Evolutionary conservation across 37 sponge, comb jelly and placozoan species (phyloP).

Genomic region (Bolinopsis microptera): DNA sequence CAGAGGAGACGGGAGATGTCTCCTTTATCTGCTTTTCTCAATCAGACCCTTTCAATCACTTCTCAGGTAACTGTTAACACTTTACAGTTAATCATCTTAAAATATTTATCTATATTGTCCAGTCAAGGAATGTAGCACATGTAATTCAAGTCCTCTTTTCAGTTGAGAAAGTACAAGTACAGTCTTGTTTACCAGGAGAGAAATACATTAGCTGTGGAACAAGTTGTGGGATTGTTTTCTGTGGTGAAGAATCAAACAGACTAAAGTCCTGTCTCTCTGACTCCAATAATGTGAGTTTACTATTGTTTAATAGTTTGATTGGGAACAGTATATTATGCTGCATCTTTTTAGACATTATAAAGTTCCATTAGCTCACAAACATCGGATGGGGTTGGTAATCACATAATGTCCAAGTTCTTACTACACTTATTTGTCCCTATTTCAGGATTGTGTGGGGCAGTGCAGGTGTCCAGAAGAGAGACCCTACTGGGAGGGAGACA

Average conservation of each 20-base stretch:
- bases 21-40: not conserved
- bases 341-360: too few relatives aligned
- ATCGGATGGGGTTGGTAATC: too few relatives aligned
- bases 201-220: not conserved
- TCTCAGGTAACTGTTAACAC: not conserved
- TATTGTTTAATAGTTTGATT: too few relatives aligned
- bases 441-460: not conserved
- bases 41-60: not conserved
- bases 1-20: not conserved
- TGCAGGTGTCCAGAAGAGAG: not conserved
- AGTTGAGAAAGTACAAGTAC: not conserved
- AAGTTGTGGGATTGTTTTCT: not conserved
- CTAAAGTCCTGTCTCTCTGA: not conserved
- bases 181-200: not conserved
- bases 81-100: too few relatives aligned
- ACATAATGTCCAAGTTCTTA: too few relatives aligned
- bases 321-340: too few relatives aligned
- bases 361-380: too few relatives aligned
- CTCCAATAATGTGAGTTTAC: not conserved
- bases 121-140: too few relatives aligned
- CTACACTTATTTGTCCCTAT: too few relatives aligned
- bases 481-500: not conserved
- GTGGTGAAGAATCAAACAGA: not conserved
- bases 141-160: not conserved
- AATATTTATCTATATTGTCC: too few relatives aligned